Conservation (phyloP, 2,888 invertebrate genomes). For the Chalcosyrphus nemorum region DNA sequence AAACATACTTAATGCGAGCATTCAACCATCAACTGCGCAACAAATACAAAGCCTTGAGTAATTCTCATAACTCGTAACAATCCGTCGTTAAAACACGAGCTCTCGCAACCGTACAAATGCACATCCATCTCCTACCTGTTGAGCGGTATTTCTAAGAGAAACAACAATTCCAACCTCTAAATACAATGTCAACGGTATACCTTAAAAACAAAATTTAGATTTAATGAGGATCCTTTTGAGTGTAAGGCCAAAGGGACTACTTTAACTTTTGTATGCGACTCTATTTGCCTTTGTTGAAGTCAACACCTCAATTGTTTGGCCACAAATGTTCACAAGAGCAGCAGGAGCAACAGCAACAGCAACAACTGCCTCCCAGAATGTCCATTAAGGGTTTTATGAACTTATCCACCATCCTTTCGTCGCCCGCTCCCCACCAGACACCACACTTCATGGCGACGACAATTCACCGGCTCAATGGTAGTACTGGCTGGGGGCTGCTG, state of each 20-base stretch:
- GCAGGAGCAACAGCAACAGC: too few relatives aligned
- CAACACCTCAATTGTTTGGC: conserved; percentile 37
- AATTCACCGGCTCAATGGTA: not conserved
- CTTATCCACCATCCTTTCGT: not conserved
- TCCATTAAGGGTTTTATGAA: conserved; percentile 43
- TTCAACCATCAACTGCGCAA: not conserved
- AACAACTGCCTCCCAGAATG: conserved; percentile 24
- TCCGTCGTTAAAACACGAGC: conserved; percentile 5
- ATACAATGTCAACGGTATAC: not conserved
- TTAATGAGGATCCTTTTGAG: conserved; percentile 49
- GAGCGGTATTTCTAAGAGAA: not conserved
- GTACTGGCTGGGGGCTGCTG: not conserved
- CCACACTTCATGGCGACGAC: conserved; percentile 36
- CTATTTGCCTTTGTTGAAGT: conserved; percentile 30
- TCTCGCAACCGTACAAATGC: conserved; percentile 3
- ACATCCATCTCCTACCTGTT: conserved; percentile 15
- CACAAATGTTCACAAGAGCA: not conserved
- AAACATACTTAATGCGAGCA: too few relatives aligned
- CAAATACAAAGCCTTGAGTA: not conserved
- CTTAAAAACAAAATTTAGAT: conserved; percentile 30
- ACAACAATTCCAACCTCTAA: not conserved
- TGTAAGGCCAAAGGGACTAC: not conserved
- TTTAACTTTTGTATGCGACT: not conserved
- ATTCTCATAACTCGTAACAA: not conserved
- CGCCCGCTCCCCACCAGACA: not conserved